Evolutionary conservation across 2,113 vertebrate genomes (phyloP).

Genomic region (Brachyistius frenatus): DNA sequence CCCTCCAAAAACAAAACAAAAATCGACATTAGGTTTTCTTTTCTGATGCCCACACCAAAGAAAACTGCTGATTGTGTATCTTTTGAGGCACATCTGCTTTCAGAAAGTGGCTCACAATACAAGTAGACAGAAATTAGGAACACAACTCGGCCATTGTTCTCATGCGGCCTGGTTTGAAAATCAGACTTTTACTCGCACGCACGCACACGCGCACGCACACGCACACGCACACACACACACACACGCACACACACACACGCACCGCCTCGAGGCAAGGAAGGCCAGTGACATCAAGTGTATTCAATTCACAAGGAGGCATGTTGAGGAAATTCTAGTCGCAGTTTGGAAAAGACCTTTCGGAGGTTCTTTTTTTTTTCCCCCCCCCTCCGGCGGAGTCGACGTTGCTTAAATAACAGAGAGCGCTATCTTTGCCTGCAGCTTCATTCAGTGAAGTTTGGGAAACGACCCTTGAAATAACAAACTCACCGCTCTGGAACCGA

Average conservation of each 20-base stretch:
- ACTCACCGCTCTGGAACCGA: conserved; percentile 30
- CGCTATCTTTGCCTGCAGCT: conserved; percentile 49
- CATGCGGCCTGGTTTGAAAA: conserved; percentile 43
- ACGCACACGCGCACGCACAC: not conserved
- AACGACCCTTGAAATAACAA: conserved; percentile 52
- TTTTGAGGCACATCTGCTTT: conserved; percentile 67
- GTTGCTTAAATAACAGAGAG: conserved; percentile 53
- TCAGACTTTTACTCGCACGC: conserved; percentile 18
- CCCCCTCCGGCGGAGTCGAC: conserved; percentile 37
- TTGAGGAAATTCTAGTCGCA: conserved; percentile 68
- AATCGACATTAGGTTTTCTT: conserved; percentile 20
- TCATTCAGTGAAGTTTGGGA: conserved; percentile 56
- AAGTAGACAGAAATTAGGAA: conserved; percentile 56
- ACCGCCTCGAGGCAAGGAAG: conserved; percentile 52
- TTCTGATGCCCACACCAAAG: conserved; percentile 9
- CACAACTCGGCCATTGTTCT: conserved; percentile 70
- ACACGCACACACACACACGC: conserved; percentile 8
- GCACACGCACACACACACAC: not conserved
- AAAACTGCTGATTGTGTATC: conserved; percentile 41
- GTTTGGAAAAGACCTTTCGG: conserved; percentile 18
- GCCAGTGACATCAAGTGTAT: conserved; percentile 72
- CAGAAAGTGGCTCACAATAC: conserved; percentile 52
- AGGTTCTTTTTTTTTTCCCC: not conserved
- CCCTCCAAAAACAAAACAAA: not conserved
- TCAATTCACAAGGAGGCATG: conserved; percentile 69